Base-by-base conservation (phyloP, 2,113 vertebrate genomes). In the Onychostruthus taczanowskii region DNA sequence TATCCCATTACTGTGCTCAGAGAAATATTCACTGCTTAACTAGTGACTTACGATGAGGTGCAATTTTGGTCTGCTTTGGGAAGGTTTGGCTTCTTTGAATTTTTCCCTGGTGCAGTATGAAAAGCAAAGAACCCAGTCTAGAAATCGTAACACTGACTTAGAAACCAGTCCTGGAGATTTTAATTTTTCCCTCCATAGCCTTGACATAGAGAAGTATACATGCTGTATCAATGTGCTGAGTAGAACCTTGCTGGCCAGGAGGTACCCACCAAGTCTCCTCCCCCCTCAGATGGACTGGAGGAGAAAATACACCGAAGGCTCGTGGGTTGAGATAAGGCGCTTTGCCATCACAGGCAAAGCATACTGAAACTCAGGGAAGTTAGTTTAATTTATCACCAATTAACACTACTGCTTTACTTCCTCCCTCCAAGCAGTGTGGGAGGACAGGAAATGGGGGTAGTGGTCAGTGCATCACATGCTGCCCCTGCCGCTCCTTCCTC, bases 381-480 rank as follows among this genome's bases (percentile, higher is more conserved):
- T 9, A 27, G 35, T 37, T 70, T 22, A 41, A 63, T 62, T 74
- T 82, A 22, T 86, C 82, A 11, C 16, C 13, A 70, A 0, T 58
- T 62, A 83, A 58, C 33, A 50, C 7, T 72, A 22, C 6, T 8
- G 1, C 5, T 63, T 87, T 64, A 16, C 39, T 53, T 67, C 13
- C 18, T 77, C 19, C 22, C 7, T 15, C 7, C 0, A 2, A 35
- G 30, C 13, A 17, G 9, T 0, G 0, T 1, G 5, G 13, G 27
- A 55, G 44, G 13, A 39, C 0, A 0, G 43, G 56, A 66, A 56
- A 30, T 21, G 9, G 55, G 10, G 3, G 1, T 17, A 73, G n/a
- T 1, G 3, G 10, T 62, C 30, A 67, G 37, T 75, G 28, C 31
- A 14, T 70, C 15, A 20, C 2, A 12, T 2, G 0, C 13, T 70